A percentile compares a stretch with the other conserved stretches of the same genome.
Evolutionary conservation across 2,888 invertebrate species (phyloP).

Genomic region (Ophion obscuratus): DNA sequence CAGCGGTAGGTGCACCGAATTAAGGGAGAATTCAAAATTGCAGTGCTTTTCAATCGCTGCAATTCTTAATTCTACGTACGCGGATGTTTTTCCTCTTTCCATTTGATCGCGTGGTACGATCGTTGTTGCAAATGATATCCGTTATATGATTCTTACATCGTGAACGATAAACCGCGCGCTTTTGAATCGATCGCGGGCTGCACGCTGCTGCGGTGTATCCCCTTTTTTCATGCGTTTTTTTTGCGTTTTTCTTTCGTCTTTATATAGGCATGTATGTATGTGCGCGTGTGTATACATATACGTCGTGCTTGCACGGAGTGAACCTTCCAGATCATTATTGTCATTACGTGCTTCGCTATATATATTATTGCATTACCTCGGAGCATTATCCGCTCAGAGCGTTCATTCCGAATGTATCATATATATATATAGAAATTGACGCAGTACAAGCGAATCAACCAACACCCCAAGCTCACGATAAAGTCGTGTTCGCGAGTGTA

Average conservation of each 20-base stretch:
- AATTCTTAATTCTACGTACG: neutral
- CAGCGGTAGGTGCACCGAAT: too few relatives aligned
- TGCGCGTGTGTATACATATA: neutral
- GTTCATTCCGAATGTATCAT: conserved; percentile 23
- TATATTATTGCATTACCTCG: conserved; percentile 67
- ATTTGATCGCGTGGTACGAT: conserved; percentile 11
- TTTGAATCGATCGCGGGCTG: conserved; percentile 31
- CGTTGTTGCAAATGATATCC: conserved; percentile 15
- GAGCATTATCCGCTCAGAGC: conserved; percentile 64
- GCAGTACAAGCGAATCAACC: conserved; percentile 11
- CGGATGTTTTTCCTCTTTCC: neutral
- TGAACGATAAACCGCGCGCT: conserved; percentile 10
- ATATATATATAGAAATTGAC: neutral
- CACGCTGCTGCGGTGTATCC: neutral
- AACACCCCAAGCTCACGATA: conserved; percentile 32
- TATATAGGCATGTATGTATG: neutral
- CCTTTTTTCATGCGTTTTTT: neutral
- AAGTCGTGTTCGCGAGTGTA: neutral
- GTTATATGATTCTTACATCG: conserved; percentile 12
- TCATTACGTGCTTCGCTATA: conserved; percentile 70
- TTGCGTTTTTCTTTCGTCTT: neutral
- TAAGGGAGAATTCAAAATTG: neutral
- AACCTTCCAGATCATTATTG: conserved; percentile 68
- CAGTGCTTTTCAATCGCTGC: neutral
- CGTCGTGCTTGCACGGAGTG: conserved; percentile 37